Base-by-base conservation (phyloP, 1,140 invertebrate genomes). In the Drosophila sproati region DNA sequence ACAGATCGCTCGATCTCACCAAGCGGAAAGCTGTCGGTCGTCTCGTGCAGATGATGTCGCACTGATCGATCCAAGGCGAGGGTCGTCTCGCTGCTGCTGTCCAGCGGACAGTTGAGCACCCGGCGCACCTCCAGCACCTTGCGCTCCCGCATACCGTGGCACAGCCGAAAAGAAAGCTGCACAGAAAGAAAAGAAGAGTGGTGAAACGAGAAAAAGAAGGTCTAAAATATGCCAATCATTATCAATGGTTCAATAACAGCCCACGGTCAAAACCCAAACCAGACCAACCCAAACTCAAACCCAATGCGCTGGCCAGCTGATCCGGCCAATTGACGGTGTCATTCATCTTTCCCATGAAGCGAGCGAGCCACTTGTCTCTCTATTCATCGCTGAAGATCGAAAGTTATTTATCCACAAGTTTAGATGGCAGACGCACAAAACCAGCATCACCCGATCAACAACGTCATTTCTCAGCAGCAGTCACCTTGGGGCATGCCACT, bases 111-210 rank as follows among this genome's bases (percentile, higher is more conserved):
- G 74, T 94, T 94, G 10, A 95, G 91, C 6, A 93, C 87, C 2
- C 93, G 90, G 39, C 94, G 93, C 32, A 94, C 93, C 80, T 95
- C 95, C 41, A 91, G 86, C 32, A 95, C 89, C 68, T 95, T 94
- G 28, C 93, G 91, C 66, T 95, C 95, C 5, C 94, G 93, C 72
- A 95, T 93, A 69, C 93, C 94, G 82, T 94, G 94, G 70, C 94
- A 95, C 41, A 95, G 94, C 68, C 95, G 94, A 91, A 95, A 95
- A 52, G 95, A 95, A 72, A 95, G 92, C 95, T 95, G 80, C 8
- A 6, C 29, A 8, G 5, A 32, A 54, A 39, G 3, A 41, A 43
- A 5, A 39, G 29, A 31, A 60, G 35, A 48, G 28, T 47, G 37
- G 62, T 31, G n/a, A 37, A 60, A 37, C 20, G 20, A 48, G n/a